Conservation (phyloP, 1,140 invertebrate species). For the Lucilia cuprina region DNA sequence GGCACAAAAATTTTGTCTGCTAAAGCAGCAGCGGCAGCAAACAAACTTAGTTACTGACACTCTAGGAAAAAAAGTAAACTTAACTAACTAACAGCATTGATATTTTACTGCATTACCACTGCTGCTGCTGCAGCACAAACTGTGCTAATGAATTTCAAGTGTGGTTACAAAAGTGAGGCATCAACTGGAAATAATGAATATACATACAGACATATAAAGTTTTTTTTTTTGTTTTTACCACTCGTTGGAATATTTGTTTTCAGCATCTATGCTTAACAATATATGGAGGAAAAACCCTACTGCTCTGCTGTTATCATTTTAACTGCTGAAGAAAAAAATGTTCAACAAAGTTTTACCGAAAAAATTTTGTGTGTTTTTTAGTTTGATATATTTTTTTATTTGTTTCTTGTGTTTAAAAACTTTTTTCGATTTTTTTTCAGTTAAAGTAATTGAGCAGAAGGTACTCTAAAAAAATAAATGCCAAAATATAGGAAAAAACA, state of each 20-base stretch:
- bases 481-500: neutral
- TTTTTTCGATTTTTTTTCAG: neutral
- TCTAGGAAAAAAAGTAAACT: neutral
- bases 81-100: neutral
- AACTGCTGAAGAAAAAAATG: too few relatives aligned
- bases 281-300: too few relatives aligned
- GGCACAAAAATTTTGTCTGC: neutral
- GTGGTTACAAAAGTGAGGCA: conserved; percentile 3
- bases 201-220: too few relatives aligned
- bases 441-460: conserved; percentile 11
- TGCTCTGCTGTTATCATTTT: too few relatives aligned
- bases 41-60: neutral
- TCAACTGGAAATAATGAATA: neutral
- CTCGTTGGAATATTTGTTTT: neutral
- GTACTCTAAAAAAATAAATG: neutral
- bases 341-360: neutral
- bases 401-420: neutral
- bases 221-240: neutral
- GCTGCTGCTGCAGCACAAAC: neutral
- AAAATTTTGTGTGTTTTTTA: neutral
- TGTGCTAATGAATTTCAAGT: conserved; percentile 34
- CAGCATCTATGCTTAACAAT: neutral
- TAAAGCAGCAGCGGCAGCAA: too few relatives aligned
- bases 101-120: neutral
- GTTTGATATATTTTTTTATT: too few relatives aligned